A percentile compares a stretch with the other conserved stretches of the same genome.
Evolutionary conservation across 1,140 invertebrate genomes (phyloP).

Genomic region (Leptopilina boulardi): DNA sequence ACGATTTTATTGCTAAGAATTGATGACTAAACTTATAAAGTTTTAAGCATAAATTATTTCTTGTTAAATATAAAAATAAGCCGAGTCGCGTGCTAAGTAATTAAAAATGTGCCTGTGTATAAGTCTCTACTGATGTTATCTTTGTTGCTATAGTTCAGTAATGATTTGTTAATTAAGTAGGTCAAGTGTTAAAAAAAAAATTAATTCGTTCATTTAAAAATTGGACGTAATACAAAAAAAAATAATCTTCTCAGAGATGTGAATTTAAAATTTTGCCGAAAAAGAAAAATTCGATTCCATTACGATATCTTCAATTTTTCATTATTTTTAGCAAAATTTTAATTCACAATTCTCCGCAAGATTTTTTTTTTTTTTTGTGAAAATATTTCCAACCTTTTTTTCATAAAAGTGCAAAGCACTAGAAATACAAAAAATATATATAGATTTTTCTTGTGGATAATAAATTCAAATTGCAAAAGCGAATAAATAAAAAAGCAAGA

Average conservation of each 20-base stretch:
- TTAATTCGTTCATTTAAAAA: not conserved
- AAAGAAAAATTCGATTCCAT: constrained; percentile 21
- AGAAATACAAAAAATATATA: constrained; percentile 9
- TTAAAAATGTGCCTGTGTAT: constrained; percentile 53
- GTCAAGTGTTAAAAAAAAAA: not conserved
- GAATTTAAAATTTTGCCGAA: not conserved
- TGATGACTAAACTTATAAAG: constrained; percentile 72
- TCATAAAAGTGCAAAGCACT: not conserved
- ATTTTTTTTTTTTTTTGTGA: not conserved
- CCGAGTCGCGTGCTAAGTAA: constrained; percentile 56
- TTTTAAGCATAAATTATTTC: constrained; percentile 73
- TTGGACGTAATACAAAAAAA: constrained; percentile 23
- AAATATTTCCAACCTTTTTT: not conserved
- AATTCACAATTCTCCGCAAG: not conserved
- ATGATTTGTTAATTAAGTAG: constrained; percentile 11
- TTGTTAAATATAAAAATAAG: constrained; percentile 46
- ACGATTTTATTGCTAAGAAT: constrained; percentile 71
- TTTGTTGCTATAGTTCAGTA: constrained; percentile 25
- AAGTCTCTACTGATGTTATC: constrained; percentile 32
- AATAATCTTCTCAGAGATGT: not conserved
- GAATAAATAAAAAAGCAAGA: not conserved
- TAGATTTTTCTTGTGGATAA: constrained; percentile 37
- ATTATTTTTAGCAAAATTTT: too few species aligned
- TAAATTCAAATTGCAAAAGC: constrained; percentile 8
- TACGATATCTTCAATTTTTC: too few species aligned